These are phyloP conservation scores for Boloria selene DNA, from an alignment of 2,888 invertebrate genomes.

Conservation along the genomic window DNA sequence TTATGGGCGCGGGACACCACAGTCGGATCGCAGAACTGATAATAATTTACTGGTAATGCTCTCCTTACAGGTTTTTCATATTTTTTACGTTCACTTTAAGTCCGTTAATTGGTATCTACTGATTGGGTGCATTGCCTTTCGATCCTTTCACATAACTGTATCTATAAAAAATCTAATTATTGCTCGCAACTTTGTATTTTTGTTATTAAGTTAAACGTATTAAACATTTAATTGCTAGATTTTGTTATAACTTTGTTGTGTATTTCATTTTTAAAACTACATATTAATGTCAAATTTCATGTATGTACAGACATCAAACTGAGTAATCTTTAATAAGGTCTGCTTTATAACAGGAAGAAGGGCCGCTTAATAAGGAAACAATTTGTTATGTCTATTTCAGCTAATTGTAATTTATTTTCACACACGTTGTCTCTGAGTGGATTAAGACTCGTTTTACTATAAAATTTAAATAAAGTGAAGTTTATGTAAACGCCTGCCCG, in stretches of 20 bases:
- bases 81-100: constrained; percentile 37
- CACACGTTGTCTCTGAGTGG: constrained; percentile 24
- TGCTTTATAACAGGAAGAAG: constrained; percentile 52
- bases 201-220: not conserved
- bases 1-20: constrained; percentile 54
- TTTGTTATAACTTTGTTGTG: not conserved
- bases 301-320: constrained; percentile 29
- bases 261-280: not conserved
- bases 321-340: constrained; percentile 35
- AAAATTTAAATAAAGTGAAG: not conserved
- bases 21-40: constrained; percentile 51
- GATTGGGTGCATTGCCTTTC: constrained; percentile 21
- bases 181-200: constrained; percentile 3
- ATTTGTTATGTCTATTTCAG: constrained; percentile 46
- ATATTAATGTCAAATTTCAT: constrained; percentile 10
- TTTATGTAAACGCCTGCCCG: constrained; percentile 14
- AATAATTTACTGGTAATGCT: constrained; percentile 64
- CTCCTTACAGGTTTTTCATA: constrained; percentile 52
- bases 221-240: not conserved
- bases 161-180: not conserved
- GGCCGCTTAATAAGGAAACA: constrained; percentile 60
- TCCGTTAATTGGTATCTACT: constrained; percentile 35
- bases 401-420: constrained; percentile 36
- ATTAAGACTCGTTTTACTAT: constrained; percentile 3
- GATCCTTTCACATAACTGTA: constrained; percentile 34